Base-by-base conservation (phyloP, 2,888 invertebrate genomes). In the Gnatocerus cornutus region DNA sequence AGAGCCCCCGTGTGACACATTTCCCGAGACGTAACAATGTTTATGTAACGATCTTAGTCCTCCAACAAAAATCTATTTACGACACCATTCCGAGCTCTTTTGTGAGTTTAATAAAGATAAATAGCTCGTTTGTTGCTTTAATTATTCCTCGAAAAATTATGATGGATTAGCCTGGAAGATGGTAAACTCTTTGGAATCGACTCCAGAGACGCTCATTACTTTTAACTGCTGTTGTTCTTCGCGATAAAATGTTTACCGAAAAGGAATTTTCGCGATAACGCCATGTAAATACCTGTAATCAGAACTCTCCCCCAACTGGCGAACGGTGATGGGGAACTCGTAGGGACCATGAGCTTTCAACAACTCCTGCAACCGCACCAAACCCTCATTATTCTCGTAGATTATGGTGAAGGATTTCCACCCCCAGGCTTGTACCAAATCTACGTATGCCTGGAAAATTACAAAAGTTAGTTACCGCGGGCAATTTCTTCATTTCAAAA, bases 341-440 rank as follows among this genome's bases (percentile, higher is more conserved):
- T 93, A 92, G 8, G 93, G 93, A 16, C 94, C 94, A 77, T 95
- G 95, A 1, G 94, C 94, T 85, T 96, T 96, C 55, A 97, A 88
- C 69, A 96, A 87, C 83, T 95, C 95, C 84, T 96, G 96, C 14
- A 96, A 87, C 45, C 96, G 89, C 56, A 96, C 94, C 78, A 96
- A 86, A 1, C 96, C 97, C 82, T 98, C 97, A 84, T 97, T 96
- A 85, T 94, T 95, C 86, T 98, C 97, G 85, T 98, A 98, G 77
- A 98, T 94, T 78, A 98, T 95, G 21, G 97, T 97, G 83, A 97
- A 97, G n/a, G 94, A 93, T 84, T 93, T 94, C 98, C 98, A 98
- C 69, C 93, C 95, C 92, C 95, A 94, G 1, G 92, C 91, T 81
- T 92, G 90, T 41, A 98, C 94, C 73, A 97, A 87, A 85, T 96